These are phyloP conservation scores for Eulemur macaco DNA, from an alignment of 2,113 vertebrate genomes.

Conservation along the genomic window DNA sequence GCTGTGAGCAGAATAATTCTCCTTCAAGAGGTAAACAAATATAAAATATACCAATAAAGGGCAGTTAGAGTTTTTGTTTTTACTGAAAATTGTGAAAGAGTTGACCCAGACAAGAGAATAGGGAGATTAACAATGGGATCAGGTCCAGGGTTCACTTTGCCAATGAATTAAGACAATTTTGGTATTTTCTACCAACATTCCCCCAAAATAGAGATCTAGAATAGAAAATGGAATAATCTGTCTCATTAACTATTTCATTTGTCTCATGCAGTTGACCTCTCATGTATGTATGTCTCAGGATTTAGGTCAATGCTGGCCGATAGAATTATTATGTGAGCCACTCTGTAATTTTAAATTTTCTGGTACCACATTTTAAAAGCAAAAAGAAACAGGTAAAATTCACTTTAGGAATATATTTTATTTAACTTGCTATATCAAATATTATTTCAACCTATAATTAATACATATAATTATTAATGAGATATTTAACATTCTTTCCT, in stretches of 20 bases:
- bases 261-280: not conserved
- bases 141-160: not conserved
- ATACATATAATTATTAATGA: not conserved
- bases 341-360: not conserved
- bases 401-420: not conserved
- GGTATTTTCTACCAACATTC: not conserved
- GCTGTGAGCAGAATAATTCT: not conserved
- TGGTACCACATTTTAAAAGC: not conserved
- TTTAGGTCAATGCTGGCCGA: not conserved
- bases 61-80: not conserved
- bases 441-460: not conserved
- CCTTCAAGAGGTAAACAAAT: slow-evolving; percentile 18
- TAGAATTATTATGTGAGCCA: not conserved
- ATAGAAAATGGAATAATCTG: not conserved
- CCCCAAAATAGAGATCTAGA: not conserved
- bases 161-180: not conserved
- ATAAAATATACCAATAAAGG: not conserved
- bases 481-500: not conserved
- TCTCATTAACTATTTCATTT: not conserved
- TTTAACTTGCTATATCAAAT: not conserved
- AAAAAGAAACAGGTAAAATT: not conserved
- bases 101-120: not conserved
- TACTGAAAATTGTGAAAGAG: not conserved
- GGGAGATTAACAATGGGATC: not conserved
- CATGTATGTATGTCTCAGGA: not conserved